phyloP scores from a whole-genome alignment of 2,113 vertebrate species.

The Sus scrofa region DNA sequence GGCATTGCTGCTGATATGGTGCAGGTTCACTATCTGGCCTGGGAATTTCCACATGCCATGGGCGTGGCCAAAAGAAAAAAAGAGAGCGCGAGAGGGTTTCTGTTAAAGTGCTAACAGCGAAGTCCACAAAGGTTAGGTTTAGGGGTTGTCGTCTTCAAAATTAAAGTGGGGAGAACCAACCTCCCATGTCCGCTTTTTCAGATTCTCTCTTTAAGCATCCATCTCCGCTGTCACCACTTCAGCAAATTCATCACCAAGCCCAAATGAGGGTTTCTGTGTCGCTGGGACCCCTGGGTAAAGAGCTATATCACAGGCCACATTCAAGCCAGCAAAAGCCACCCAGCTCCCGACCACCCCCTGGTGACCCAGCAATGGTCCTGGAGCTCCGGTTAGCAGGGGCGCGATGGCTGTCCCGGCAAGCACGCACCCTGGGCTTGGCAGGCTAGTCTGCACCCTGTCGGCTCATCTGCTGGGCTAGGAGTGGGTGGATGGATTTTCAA shows the following conservation, averaged over 20 bases:
- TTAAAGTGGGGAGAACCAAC: neutral
- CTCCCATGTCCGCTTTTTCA: rapidly evolving
- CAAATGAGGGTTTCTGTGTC: rapidly evolving
- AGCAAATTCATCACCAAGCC: neutral
- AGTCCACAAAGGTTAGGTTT: rapidly evolving
- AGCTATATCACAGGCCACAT: neutral
- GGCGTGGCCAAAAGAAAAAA: too few species aligned
- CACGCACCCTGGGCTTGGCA: rapidly evolving
- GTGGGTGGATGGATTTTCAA: neutral
- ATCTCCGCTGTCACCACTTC: rapidly evolving
- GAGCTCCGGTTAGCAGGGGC: rapidly evolving
- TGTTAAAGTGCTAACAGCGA: neutral
- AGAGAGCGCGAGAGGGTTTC: neutral
- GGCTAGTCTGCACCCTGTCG: rapidly evolving
- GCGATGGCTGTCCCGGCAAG: rapidly evolving
- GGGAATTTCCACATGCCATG: too few species aligned
- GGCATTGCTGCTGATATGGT: too few species aligned
- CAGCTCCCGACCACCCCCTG: neutral
- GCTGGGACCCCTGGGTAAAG: rapidly evolving
- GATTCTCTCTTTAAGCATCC: rapidly evolving
- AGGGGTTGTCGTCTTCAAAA: too few species aligned
- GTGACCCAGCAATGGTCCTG: rapidly evolving
- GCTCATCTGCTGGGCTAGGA: neutral
- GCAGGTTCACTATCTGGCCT: too few species aligned
- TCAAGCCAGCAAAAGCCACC: too few species aligned